Evolutionary conservation across 2,888 invertebrate species (phyloP), one percentile per base, ranked within the genome.

Genomic region (Drosophila paranaensis): DNA sequence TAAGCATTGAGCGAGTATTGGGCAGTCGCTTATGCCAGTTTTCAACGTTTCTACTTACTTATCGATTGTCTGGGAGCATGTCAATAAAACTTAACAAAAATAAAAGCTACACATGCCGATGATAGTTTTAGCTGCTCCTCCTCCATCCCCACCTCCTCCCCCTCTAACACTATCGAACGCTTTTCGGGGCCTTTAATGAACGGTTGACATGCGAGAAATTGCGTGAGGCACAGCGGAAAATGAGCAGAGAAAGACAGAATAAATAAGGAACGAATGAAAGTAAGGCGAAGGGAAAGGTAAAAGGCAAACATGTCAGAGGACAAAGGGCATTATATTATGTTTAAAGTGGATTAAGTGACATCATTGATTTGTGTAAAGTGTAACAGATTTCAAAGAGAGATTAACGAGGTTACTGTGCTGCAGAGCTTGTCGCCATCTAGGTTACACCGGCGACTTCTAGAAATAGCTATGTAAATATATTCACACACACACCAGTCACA

Each of bases 131-230:
- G 50, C 48, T 66, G 37, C 46, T 35, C 33, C 35, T 37, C 35
- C 51, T 8, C 20, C 20, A 6, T 33, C 30, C 30, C 30, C 30
- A 8, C 30, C 30, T 35, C 20, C 20, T 11, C 27, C 40, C 13
- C 6, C n/a, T 11, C 5, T 16, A n/a, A 10, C 39, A 46, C 27
- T 58, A 39, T 27, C 46, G 63, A 48, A 55, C 55, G 62, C 42
- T 42, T 68, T 73, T 80, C 63, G 51, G 61, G 65, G 61, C 62
- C 60, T 65, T 74, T 85, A 84, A 84, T 84, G 83, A 83, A 85
- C 83, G 74, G 78, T 78, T 80, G 80, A 81, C 83, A 84, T 86
- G 84, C 86, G 72, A 84, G 80, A 69, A 82, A 82, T 80, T 76
- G 84, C 83, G 84, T 82, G 86, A 76, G 68, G 60, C 62, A 9